Conservation (phyloP, 2,888 invertebrate genomes). For the Tetragonula carbonaria region DNA sequence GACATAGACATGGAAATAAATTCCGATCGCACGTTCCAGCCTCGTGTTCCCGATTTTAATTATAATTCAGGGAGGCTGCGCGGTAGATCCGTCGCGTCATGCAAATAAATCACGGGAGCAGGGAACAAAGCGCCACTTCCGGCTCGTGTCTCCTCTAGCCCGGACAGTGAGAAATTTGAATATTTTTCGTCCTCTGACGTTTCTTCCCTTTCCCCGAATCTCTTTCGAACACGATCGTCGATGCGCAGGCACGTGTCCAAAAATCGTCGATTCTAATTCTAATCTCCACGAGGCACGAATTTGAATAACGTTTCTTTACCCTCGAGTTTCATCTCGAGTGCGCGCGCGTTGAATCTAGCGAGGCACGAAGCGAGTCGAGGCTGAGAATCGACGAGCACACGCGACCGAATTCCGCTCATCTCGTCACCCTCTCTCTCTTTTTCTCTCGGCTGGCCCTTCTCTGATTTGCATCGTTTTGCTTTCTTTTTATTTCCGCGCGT, state of each 20-base stretch:
- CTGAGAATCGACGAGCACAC: conserved; percentile 57
- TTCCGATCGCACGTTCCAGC: conserved; percentile 57
- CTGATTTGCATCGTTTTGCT: conserved; percentile 72
- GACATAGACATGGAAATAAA: conserved; percentile 53
- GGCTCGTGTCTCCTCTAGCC: conserved; percentile 71
- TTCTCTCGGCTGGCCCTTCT: conserved; percentile 55
- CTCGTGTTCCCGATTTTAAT: conserved; percentile 51
- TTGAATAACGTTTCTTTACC: conserved; percentile 63
- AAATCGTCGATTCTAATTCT: conserved; percentile 80
- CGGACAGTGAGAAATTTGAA: conserved; percentile 70
- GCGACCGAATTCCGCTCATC: conserved; percentile 72
- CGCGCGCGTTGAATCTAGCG: conserved; percentile 22
- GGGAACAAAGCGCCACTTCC: conserved; percentile 61
- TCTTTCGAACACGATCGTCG: conserved; percentile 51
- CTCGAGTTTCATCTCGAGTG: conserved; percentile 7
- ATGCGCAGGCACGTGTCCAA: conserved; percentile 78
- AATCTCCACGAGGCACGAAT: conserved; percentile 69
- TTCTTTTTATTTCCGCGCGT: conserved; percentile 57
- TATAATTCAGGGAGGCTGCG: conserved; percentile 47
- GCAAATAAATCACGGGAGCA: conserved; percentile 69
- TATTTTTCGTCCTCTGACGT: conserved; percentile 63
- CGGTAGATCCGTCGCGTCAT: conserved; percentile 26
- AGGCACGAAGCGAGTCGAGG: not conserved
- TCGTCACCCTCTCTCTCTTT: not conserved
- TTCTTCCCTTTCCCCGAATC: conserved; percentile 31